Base-by-base conservation (phyloP, 2,888 invertebrate species). In the Strigamia maritima region DNA sequence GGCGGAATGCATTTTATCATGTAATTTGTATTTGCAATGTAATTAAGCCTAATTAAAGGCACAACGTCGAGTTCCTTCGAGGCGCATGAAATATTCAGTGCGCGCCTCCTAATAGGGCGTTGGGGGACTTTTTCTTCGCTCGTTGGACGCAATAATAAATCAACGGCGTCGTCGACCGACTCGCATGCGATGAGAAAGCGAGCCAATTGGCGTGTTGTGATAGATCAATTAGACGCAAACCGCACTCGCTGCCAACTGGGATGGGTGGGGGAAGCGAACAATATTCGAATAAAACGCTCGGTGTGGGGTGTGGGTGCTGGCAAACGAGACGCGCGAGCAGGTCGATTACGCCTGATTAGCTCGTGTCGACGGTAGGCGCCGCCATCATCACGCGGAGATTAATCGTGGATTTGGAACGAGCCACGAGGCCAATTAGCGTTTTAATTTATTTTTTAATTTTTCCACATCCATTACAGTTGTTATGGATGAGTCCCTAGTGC, bases 401-500 rank as follows among this genome's bases (percentile, higher is more conserved):
- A 80, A 80, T 80, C 80, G 75, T 80, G 77, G 80, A 80, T 80
- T 80, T 80, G 76, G 38, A 78, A 22, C 75, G 35, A 54, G 60
- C 78, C 80, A 49, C 35, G 80, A 80, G 80, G 65, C 75, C 80
- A 80, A 80, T 80, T 80, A 80, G 80, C 77, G 22, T 26, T 77
- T 49, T 77, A 77, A 77, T 79, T 77, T 70, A 70, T 40, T 78
- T 77, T 80, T 80, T 74, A 54, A 77, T 75, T 79, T 78, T 75
- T 26, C 40, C 60, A 40, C 44, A 26, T 26, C 24, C 76, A 76
- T 76, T 76, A 49, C 35, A 10, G 6, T 35, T 35, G 77, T 77
- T 77, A 77, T 77, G 77, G 54, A 77, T 77, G 49, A 24, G 44
- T 77, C 77, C 54, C 49, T 7, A 7, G 77, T 12, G 76, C 3